phyloP scores from a whole-genome alignment of 2,113 vertebrate species.

The Lagopus muta region DNA sequence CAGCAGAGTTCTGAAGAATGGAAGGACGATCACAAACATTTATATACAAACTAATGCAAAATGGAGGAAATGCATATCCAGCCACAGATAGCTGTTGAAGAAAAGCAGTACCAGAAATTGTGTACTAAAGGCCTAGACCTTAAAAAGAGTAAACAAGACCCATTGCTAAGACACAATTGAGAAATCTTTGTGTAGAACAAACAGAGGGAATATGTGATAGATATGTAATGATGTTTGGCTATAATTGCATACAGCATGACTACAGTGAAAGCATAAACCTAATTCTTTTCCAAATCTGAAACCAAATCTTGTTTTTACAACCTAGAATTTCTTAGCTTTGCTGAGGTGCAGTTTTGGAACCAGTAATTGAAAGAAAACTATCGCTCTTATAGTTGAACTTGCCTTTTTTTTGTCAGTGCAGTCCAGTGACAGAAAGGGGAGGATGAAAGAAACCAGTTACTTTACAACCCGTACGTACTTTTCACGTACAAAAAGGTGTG shows the following conservation, averaged over 20 bases:
- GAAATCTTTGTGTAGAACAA: not conserved
- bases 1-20: not conserved
- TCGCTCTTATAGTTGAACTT: not conserved
- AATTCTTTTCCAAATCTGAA: not conserved
- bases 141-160: not conserved
- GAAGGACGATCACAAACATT: not conserved
- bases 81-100: not conserved
- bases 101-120: slow-evolving; percentile 6
- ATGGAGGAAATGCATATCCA: not conserved
- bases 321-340: not conserved
- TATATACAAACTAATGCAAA: not conserved
- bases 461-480: not conserved
- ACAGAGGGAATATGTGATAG: not conserved
- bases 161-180: not conserved
- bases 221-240: not conserved
- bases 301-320: not conserved
- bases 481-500: not conserved
- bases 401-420: not conserved
- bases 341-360: not conserved
- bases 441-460: not conserved
- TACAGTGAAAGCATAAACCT: not conserved
- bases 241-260: not conserved
- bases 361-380: not conserved
- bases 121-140: not conserved
- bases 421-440: not conserved